Conservation (phyloP, 2,113 vertebrate species). For the Tauraco erythrolophus region DNA sequence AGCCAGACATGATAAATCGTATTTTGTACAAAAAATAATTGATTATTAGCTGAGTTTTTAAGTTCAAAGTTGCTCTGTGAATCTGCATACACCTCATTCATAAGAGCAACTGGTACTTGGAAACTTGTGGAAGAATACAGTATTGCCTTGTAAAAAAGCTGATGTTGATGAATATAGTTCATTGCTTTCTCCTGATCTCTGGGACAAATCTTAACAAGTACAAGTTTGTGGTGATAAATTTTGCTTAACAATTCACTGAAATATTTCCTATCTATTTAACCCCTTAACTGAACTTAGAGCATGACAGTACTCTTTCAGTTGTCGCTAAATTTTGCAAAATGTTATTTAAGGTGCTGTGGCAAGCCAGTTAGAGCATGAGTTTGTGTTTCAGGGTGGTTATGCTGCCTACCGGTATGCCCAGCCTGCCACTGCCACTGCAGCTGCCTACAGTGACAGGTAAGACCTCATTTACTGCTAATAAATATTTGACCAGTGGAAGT, state of each 20-base stretch:
- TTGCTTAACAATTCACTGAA: neutral
- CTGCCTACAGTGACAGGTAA: conserved; percentile 99
- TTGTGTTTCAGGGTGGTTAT: conserved; percentile 91
- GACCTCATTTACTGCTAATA: conserved; percentile 30
- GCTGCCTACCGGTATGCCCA: conserved; percentile 96
- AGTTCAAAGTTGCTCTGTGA: neutral
- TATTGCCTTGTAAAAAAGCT: neutral
- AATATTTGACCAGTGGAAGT: conserved; percentile 23
- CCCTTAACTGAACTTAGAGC: neutral
- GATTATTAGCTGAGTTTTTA: neutral
- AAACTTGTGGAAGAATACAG: neutral
- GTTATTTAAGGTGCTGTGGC: neutral
- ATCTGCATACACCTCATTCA: neutral
- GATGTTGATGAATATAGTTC: neutral
- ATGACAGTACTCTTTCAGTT: neutral
- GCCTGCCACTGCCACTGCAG: conserved; percentile 93
- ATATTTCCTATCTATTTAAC: neutral
- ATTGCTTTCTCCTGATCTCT: neutral
- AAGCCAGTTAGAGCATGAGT: conserved; percentile 45
- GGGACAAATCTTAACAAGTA: neutral
- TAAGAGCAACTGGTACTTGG: neutral
- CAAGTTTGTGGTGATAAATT: neutral
- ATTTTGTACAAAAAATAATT: neutral
- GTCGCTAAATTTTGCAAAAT: neutral
- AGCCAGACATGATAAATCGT: neutral